phyloP scores from a whole-genome alignment of 2,113 vertebrate species.

The Paradoxurus hermaphroditus region DNA sequence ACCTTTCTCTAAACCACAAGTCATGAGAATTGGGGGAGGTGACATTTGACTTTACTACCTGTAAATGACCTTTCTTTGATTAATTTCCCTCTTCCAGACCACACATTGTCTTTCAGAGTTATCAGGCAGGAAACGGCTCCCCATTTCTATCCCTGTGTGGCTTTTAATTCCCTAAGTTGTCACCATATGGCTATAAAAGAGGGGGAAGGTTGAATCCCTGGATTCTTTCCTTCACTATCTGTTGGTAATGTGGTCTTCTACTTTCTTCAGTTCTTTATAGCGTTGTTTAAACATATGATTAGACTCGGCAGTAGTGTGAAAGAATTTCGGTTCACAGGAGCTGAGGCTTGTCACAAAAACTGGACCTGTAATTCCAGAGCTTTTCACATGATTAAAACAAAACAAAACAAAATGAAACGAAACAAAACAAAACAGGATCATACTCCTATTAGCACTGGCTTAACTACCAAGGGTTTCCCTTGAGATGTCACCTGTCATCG shows the following conservation, averaged over 20 bases:
- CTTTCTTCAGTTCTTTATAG: not conserved
- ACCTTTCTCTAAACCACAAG: conserved; percentile 76
- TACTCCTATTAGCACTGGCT: not conserved
- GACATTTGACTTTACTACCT: conserved; percentile 69
- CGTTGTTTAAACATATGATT: not conserved
- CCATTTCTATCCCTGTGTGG: not conserved
- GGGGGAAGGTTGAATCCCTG: not conserved
- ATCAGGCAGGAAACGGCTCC: conserved; percentile 5
- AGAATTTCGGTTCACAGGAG: not conserved
- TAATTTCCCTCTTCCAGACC: conserved; percentile 24
- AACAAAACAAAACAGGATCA: not conserved
- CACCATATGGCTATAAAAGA: not conserved
- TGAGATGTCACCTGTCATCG: not conserved
- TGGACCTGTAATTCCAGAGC: not conserved
- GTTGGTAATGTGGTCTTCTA: not conserved
- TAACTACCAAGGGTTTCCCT: not conserved
- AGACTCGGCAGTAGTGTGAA: not conserved
- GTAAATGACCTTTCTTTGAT: conserved; percentile 69
- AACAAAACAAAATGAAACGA: not conserved
- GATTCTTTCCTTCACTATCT: not conserved
- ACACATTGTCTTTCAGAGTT: not conserved
- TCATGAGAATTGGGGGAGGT: conserved; percentile 35
- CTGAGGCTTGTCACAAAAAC: conserved; percentile 1
- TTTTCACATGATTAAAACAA: conserved; percentile 1
- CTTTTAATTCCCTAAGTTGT: conserved; percentile 21